phyloP scores from a whole-genome alignment of 2,797 vertebrate genomes.

The Salmo trutta region DNA sequence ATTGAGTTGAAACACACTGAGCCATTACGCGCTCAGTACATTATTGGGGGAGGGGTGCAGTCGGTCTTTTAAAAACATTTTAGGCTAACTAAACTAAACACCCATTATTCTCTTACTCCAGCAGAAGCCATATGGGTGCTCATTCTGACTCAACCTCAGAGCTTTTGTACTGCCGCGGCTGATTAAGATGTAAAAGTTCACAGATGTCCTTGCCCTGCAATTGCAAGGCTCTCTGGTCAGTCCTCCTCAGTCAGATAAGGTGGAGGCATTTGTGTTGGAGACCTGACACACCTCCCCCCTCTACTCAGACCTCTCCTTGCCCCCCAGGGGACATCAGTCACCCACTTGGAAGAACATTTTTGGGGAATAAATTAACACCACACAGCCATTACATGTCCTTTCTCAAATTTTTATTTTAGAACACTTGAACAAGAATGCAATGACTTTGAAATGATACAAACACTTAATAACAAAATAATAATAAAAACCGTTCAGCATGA shows the following conservation, averaged over 20 bases:
- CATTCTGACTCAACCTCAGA: conserved; percentile 54
- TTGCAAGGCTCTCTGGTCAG: conserved; percentile 60
- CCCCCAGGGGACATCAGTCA: conserved; percentile 18
- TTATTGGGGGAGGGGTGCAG: neutral
- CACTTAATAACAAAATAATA: conserved; percentile 40
- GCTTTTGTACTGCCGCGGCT: conserved; percentile 58
- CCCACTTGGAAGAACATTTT: neutral
- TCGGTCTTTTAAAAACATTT: too few relatives aligned
- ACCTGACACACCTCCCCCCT: neutral
- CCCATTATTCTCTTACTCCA: conserved; percentile 48
- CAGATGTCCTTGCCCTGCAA: conserved; percentile 77
- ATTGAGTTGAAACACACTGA: too few relatives aligned
- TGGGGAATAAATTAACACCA: conserved; percentile 40
- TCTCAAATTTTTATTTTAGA: conserved; percentile 52
- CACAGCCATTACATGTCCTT: conserved; percentile 43
- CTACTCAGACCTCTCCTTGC: neutral
- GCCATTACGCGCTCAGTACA: too few relatives aligned
- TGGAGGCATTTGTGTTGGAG: conserved; percentile 5
- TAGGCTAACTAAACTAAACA: conserved; percentile 18
- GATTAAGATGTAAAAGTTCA: conserved; percentile 69
- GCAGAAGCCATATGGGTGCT: conserved; percentile 56
- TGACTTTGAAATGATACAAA: conserved; percentile 19
- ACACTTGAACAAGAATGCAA: conserved; percentile 33
- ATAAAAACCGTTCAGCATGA: conserved; percentile 64
- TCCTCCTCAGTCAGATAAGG: conserved; percentile 65